Conservation (phyloP, 2,797 vertebrate species). For the Masticophis lateralis region DNA sequence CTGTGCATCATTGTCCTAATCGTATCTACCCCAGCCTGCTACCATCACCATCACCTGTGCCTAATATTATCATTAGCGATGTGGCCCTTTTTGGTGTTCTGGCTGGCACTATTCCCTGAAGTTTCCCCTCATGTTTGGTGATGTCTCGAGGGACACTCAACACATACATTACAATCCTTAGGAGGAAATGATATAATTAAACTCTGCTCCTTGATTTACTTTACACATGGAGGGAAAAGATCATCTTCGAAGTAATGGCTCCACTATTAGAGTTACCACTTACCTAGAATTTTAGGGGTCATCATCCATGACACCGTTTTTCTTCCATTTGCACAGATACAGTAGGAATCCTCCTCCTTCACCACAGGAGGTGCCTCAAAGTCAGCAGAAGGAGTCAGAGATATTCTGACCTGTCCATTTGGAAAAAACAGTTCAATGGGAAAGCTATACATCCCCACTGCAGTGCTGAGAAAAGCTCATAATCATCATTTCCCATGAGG, state of each 20-base stretch:
- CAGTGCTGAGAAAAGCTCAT: background rate
- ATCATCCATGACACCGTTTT: slow-evolving; percentile 66
- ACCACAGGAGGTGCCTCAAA: slow-evolving; percentile 50
- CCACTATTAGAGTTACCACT: background rate
- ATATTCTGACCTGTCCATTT: slow-evolving; percentile 58
- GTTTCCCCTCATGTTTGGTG: no score
- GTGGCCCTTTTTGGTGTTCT: no score
- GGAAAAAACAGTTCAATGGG: background rate
- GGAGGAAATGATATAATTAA: background rate
- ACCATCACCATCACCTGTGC: no score
- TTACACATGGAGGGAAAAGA: background rate
- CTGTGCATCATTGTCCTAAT: no score
- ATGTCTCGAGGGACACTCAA: no score
- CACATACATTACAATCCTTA: background rate
- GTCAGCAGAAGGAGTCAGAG: slow-evolving; percentile 50
- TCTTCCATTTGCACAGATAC: slow-evolving; percentile 61
- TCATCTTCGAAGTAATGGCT: background rate
- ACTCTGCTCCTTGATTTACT: background rate
- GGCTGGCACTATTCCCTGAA: no score
- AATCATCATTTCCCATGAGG: background rate
- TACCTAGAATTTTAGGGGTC: slow-evolving; percentile 64
- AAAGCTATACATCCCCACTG: background rate
- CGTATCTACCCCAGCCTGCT: no score
- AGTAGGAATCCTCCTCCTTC: slow-evolving; percentile 54
- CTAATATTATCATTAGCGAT: no score